Conservation (phyloP, 2,888 invertebrate species). For the Cybosia mesomella region DNA sequence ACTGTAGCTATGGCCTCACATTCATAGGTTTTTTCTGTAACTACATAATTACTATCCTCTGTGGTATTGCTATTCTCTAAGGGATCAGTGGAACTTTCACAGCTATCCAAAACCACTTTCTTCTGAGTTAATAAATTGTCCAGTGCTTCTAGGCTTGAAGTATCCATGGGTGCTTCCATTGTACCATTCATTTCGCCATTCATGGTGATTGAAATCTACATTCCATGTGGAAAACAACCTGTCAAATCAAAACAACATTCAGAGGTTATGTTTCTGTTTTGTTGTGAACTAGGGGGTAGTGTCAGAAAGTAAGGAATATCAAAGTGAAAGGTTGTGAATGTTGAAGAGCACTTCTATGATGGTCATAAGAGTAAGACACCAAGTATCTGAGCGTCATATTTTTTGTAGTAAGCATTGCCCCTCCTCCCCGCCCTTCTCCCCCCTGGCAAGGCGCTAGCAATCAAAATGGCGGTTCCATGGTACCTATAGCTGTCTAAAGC, state of each 20-base stretch:
- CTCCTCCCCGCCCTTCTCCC: slow-evolving; percentile 68
- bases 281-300: slow-evolving; percentile 27
- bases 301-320: slow-evolving; percentile 27
- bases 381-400: slow-evolving; percentile 72
- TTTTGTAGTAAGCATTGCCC: slow-evolving; percentile 70
- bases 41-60: slow-evolving; percentile 53
- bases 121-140: slow-evolving; percentile 45
- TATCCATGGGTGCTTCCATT: slow-evolving; percentile 73
- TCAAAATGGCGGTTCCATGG: slow-evolving; percentile 84
- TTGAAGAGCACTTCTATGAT: slow-evolving; percentile 43
- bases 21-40: slow-evolving; percentile 36
- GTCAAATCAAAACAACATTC: slow-evolving; percentile 65
- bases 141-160: slow-evolving; percentile 46
- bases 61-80: slow-evolving; percentile 56
- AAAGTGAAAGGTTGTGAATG: slow-evolving; percentile 20
- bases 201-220: slow-evolving; percentile 69
- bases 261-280: slow-evolving; percentile 65
- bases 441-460: slow-evolving; percentile 79
- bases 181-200: slow-evolving; percentile 76
- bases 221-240: slow-evolving; percentile 71
- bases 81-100: slow-evolving; percentile 48
- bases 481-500: slow-evolving; percentile 64
- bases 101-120: slow-evolving; percentile 39
- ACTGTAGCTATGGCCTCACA: slow-evolving; percentile 27
- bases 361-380: slow-evolving; percentile 61